Evolutionary conservation across 2,797 vertebrate genomes (phyloP).

Genomic region (Benthosema pterotum): DNA sequence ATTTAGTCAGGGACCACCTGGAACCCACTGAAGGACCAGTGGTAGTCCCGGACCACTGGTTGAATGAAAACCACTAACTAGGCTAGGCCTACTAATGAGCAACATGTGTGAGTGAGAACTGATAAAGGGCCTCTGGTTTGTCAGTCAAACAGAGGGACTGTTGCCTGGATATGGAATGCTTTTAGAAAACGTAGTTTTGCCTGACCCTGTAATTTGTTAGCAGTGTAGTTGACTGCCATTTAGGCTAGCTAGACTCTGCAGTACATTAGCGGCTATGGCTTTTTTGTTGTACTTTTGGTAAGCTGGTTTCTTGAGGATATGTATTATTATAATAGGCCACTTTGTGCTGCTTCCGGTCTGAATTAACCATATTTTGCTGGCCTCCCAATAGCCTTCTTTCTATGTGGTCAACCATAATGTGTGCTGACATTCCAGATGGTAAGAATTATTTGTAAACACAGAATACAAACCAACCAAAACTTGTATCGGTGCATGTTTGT

Average conservation of each 20-base stretch:
- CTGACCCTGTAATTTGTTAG: slow-evolving; percentile 14
- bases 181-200: neutral
- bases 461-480: neutral
- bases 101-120: neutral
- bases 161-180: neutral
- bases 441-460: slow-evolving; percentile 12
- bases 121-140: neutral
- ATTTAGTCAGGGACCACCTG: too few species aligned
- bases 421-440: slow-evolving; percentile 33
- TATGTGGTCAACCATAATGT: slow-evolving; percentile 12
- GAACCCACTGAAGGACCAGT: too few species aligned
- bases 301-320: neutral
- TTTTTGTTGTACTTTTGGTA: slow-evolving; percentile 44
- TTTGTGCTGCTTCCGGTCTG: neutral
- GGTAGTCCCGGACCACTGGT: too few species aligned
- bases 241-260: slow-evolving; percentile 55
- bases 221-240: slow-evolving; percentile 54
- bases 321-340: neutral
- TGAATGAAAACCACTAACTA: too few species aligned
- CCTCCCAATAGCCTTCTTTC: slow-evolving; percentile 51
- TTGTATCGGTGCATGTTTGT: neutral
- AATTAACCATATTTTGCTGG: neutral
- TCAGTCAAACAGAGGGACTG: too few species aligned
- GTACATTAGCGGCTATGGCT: slow-evolving; percentile 50
- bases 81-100: neutral